Evolutionary conservation across 2,113 vertebrate genomes (phyloP).

Genomic region (Crotalus helleri): DNA sequence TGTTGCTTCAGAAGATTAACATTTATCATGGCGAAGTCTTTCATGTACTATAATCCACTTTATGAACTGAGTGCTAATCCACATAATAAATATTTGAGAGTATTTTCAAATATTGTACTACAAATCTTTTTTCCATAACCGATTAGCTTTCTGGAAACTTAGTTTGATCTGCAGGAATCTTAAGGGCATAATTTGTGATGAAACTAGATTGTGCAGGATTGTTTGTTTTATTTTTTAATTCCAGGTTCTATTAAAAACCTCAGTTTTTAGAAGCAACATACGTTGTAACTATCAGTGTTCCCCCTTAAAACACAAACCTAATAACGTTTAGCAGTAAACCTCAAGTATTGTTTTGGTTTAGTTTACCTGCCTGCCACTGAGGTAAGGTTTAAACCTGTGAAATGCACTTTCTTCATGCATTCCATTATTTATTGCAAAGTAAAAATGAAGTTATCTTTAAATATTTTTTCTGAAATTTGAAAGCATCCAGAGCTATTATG

Average conservation of each 20-base stretch:
- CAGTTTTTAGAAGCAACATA: not conserved
- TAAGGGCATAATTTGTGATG: not conserved
- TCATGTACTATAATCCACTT: not conserved
- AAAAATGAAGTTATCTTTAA: not conserved
- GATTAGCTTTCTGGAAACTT: not conserved
- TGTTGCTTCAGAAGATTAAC: not conserved
- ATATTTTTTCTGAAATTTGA: not conserved
- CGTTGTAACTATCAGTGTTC: not conserved
- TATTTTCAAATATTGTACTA: not conserved
- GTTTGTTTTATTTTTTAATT: not conserved
- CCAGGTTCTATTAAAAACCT: not conserved
- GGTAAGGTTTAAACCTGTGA: not conserved
- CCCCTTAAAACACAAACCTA: not conserved
- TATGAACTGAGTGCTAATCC: not conserved
- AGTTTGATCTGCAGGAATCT: not conserved
- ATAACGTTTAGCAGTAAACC: not conserved
- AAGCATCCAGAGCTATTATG: not conserved
- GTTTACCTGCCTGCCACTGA: not conserved
- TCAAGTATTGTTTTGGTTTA: not conserved
- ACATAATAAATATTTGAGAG: not conserved
- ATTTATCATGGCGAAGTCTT: not conserved
- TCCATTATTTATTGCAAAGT: not conserved
- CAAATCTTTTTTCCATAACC: not conserved
- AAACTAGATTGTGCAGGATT: not conserved
- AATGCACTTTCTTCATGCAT: not conserved